phyloP scores from a whole-genome alignment of 2,888 invertebrate species.

The Drosophila bunnanda region DNA sequence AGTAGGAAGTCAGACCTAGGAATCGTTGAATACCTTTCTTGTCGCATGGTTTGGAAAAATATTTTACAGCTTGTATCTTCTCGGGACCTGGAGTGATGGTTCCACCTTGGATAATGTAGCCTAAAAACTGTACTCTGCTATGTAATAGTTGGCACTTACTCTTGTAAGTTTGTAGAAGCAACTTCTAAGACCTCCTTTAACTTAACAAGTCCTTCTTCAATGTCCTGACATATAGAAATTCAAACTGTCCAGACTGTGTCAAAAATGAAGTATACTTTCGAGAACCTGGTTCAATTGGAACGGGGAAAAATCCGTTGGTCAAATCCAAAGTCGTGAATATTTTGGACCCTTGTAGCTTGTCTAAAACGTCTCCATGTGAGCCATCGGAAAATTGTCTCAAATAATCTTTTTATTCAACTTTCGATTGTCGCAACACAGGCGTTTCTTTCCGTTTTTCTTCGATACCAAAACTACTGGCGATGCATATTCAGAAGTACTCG shows the following conservation, averaged over 20 bases:
- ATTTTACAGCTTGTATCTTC: conserved; percentile 1
- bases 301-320: too few relatives aligned
- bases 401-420: too few relatives aligned
- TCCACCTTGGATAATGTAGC: neutral
- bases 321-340: too few relatives aligned
- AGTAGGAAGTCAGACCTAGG: neutral
- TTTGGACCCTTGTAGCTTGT: conserved; percentile 8
- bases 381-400: neutral
- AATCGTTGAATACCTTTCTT: neutral
- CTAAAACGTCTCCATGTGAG: too few relatives aligned
- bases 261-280: too few relatives aligned
- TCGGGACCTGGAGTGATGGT: neutral
- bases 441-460: too few relatives aligned
- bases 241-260: neutral
- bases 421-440: too few relatives aligned
- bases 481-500: too few relatives aligned
- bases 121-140: neutral
- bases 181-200: too few relatives aligned
- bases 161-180: neutral
- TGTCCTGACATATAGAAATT: neutral
- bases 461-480: too few relatives aligned
- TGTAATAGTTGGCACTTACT: neutral
- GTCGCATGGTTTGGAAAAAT: neutral
- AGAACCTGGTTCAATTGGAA: too few relatives aligned
- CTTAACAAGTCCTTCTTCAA: too few relatives aligned